Conservation (phyloP, 2,113 vertebrate species). For the Baryphthengus martii region DNA sequence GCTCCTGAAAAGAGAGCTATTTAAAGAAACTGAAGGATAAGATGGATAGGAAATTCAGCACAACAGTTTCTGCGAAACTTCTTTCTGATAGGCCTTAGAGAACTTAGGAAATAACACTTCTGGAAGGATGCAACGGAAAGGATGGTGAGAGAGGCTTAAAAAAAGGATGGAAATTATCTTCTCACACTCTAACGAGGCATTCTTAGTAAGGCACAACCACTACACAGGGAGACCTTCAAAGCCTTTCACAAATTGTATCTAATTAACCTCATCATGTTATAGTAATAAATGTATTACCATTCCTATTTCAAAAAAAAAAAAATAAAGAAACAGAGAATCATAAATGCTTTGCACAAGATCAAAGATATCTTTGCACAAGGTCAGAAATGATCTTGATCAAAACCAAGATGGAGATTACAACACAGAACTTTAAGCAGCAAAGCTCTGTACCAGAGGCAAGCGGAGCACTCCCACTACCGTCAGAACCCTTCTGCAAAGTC, state of each 20-base stretch:
- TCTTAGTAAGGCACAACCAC: not conserved
- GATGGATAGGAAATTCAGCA: not conserved
- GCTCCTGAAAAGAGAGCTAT: not conserved
- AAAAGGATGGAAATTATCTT: not conserved
- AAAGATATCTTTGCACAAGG: not conserved
- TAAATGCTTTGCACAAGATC: not conserved
- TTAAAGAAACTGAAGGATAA: not conserved
- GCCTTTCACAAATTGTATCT: not conserved
- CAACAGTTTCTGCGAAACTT: not conserved
- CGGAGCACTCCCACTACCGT: not conserved
- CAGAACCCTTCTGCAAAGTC: not conserved
- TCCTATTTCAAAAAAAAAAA: not conserved
- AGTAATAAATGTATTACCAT: not conserved
- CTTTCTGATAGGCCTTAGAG: rapidly evolving
- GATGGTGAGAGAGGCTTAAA: not conserved
- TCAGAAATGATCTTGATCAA: not conserved
- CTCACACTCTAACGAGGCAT: not conserved
- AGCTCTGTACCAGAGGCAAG: not conserved
- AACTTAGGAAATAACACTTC: not conserved
- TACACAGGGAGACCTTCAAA: not conserved
- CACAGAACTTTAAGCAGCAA: not conserved
- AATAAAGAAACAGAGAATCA: not conserved
- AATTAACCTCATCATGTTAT: not conserved
- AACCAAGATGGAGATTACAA: not conserved
- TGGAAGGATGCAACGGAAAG: not conserved